Evolutionary conservation across 2,113 vertebrate genomes (phyloP).

Genomic region (Probosciger aterrimus): DNA sequence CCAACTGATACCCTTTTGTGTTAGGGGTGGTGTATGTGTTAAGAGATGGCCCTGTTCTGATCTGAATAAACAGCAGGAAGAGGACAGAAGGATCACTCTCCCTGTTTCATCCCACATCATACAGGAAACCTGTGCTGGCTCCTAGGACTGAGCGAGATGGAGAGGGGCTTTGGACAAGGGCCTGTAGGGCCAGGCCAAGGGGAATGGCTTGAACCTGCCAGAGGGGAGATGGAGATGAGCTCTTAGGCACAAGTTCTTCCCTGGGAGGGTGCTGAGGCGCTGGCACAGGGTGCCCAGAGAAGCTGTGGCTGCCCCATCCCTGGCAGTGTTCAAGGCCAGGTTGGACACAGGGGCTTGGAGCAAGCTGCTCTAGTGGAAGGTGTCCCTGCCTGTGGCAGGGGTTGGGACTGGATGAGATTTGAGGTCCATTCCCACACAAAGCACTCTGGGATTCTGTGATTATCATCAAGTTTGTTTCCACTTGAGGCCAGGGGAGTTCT

Average conservation of each 20-base stretch:
- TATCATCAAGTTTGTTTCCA: not conserved
- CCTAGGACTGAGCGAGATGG: not conserved
- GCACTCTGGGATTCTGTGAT: not conserved
- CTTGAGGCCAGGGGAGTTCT: not conserved
- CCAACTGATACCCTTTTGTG: not conserved
- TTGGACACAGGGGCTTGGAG: too few species aligned
- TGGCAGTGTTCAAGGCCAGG: too few species aligned
- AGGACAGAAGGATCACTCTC: too few species aligned
- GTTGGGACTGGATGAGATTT: not conserved
- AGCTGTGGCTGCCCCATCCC: too few species aligned
- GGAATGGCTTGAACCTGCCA: not conserved
- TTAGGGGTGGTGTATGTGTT: not conserved
- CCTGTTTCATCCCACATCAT: not conserved
- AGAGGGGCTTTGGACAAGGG: not conserved
- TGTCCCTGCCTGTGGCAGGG: accelerated
- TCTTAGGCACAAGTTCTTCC: too few species aligned
- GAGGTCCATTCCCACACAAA: not conserved
- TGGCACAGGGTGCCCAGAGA: too few species aligned
- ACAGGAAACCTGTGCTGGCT: not conserved
- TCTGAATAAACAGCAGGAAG: not conserved
- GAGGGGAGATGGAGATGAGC: not conserved
- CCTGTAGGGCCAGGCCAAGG: not conserved
- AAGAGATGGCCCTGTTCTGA: too few species aligned
- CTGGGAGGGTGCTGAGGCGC: too few species aligned
- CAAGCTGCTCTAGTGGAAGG: not conserved